Conservation (phyloP, 2,113 vertebrate genomes). For the Nesoenas mayeri region DNA sequence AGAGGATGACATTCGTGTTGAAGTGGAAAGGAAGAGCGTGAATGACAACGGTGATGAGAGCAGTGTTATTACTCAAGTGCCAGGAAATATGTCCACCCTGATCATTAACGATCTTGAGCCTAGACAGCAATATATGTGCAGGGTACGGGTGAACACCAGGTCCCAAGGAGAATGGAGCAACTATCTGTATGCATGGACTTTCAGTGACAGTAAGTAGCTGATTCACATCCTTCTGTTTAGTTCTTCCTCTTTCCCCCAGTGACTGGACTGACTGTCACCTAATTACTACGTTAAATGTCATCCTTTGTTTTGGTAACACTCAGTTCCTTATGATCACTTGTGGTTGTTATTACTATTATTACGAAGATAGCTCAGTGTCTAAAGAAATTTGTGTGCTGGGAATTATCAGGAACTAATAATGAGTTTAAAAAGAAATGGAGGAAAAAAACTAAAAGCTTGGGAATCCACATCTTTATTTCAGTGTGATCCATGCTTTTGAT, state of each 20-base stretch:
- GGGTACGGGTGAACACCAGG: conserved; percentile 78
- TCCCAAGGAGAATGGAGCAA: conserved; percentile 80
- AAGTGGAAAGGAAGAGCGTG: conserved; percentile 76
- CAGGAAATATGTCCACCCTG: conserved; percentile 76
- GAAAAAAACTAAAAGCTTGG: not conserved
- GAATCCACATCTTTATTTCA: not conserved
- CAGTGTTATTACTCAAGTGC: conserved; percentile 65
- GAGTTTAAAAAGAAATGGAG: not conserved
- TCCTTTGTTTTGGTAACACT: not conserved
- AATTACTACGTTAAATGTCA: not conserved
- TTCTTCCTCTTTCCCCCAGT: not conserved
- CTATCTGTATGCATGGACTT: conserved; percentile 82
- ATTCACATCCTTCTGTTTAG: not conserved
- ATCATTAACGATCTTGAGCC: conserved; percentile 76
- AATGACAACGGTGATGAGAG: conserved; percentile 42
- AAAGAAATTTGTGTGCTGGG: not conserved
- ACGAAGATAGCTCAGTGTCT: not conserved
- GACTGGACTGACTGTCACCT: not conserved
- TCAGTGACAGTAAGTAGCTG: conserved; percentile 82
- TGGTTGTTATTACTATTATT: not conserved
- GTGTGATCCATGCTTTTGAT: not conserved
- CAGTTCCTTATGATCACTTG: not conserved
- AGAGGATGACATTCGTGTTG: conserved; percentile 78
- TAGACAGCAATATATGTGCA: conserved; percentile 81
- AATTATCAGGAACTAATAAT: not conserved